Evolutionary conservation across 1,140 invertebrate species (phyloP), one percentile per base, ranked within the genome.

Genomic region (Adoxophyes honmai): DNA sequence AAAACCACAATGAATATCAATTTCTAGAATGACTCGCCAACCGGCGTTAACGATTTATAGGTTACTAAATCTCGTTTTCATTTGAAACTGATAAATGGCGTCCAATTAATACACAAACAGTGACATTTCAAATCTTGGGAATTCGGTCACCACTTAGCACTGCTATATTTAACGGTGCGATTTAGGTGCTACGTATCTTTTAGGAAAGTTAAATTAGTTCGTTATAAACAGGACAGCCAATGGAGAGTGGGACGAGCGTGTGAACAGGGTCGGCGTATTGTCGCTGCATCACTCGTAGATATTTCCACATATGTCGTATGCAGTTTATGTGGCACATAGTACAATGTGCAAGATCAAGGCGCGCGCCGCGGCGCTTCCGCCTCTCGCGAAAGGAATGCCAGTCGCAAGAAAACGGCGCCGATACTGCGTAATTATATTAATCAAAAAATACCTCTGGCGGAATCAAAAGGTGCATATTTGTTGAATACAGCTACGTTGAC

Each of bases 251-350:
- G 74, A 78, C 73, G 75, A 67, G 68, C 76, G 80, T 85, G 84
- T 70, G 81, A 87, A 87, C 73, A 82, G 71, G 80, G 80, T 82
- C 84, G 73, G 70, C 70, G 68, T 66, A 82, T 84, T 87, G 84
- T 87, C 72, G 73, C 69, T 64, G 66, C 59, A 57, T 73, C 73
- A 80, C 75, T 73, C 62, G 52, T 67, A 66, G 70, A 80, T 72
- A 70, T 75, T 74, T 75, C 72, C 70, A 60, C 14, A 61, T 61
- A 72, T 57, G 66, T 66, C 21, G 44, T 62, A 58, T 57, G 48
- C 57, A 38, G 14, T 37, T 5, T 18, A 55, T 38, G 36, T 28
- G 53, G 7, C 21, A 42, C 21, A 55, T 39, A 39, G n/a, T 15
- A 38, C 36, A 55, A 37, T 35, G 52, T 55, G 60, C 66, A 78